Evolutionary conservation across 2,797 vertebrate species (phyloP).

Genomic region (Coregonus sp.): DNA sequence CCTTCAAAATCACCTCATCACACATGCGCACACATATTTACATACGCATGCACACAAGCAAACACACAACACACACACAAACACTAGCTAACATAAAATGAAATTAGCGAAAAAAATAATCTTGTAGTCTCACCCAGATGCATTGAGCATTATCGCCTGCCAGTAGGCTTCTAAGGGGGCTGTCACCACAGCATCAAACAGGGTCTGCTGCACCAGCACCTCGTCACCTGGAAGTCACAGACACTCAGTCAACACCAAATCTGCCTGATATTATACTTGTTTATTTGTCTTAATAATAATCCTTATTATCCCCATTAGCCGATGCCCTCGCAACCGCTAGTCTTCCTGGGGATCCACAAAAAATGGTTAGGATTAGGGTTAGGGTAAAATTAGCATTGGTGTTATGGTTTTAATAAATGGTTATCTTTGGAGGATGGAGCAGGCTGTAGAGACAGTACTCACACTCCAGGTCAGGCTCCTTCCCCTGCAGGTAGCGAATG

Average conservation of each 20-base stretch:
- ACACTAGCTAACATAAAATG: not conserved
- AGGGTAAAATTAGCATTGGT: not conserved
- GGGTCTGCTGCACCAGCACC: conserved; percentile 85
- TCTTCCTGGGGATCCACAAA: not conserved
- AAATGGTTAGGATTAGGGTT: not conserved
- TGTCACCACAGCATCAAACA: conserved; percentile 93
- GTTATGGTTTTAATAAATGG: not conserved
- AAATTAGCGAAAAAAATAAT: not conserved
- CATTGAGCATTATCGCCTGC: conserved; percentile 86
- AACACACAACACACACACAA: conserved; percentile 1
- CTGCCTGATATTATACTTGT: too few relatives aligned
- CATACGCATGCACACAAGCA: not conserved
- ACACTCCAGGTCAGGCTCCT: conserved; percentile 92
- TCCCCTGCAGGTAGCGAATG: conserved; percentile 84
- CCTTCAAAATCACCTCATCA: too few relatives aligned
- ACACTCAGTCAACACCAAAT: not conserved
- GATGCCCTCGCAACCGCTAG: not conserved
- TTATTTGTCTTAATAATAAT: too few relatives aligned
- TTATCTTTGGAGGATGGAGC: not conserved
- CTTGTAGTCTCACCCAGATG: conserved; percentile 69
- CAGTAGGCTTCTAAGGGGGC: conserved; percentile 95
- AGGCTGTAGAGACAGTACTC: conserved; percentile 48
- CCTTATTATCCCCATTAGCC: too few relatives aligned
- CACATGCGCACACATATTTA: not conserved
- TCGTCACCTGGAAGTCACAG: conserved; percentile 80